Evolutionary conservation across 2,888 invertebrate species (phyloP), one percentile per base, ranked within the genome.

Genomic region (Drosophila antonietae): DNA sequence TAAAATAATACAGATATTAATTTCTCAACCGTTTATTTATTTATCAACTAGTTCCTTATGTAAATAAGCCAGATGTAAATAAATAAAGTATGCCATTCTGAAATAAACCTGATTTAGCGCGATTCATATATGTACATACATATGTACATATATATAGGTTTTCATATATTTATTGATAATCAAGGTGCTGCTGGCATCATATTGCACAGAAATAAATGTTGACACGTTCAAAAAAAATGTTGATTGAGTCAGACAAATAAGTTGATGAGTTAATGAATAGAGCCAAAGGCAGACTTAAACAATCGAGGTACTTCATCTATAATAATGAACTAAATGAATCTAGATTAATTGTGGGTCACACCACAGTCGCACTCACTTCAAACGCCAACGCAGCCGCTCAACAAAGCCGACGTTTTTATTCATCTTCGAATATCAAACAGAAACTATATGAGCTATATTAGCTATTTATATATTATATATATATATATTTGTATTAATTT

Each of bases 341-440:
- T 71, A 59, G 28, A 47, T 62, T 41, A 55, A 84, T 78, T 79
- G 56, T 15, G 61, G 68, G 60, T 64, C 67, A 68, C 9, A 52
- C 9, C 9, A 52, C 9, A 52, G 23, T 18, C 20, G 23, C 57
- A 91, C 92, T 91, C 81, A 91, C 92, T 92, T 91, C 18, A 88
- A 75, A 58, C 88, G 91, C 89, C 91, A 90, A 53, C 83, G 88
- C 47, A 92, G 31, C 68, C 87, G 80, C 61, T 91, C 91, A 64
- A 91, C 72, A 63, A 91, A 86, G 49, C 90, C 80, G 20, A 90
- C 46, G 57, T 89, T 86, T 62, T 83, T 78, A 62, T 91, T 89
- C 92, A 91, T 91, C 51, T 76, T 83, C 53, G 43, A 3, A 46
- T 52, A 55, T 51, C 49, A 39, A 10, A 10, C 33, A 72, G 31